phyloP scores from a whole-genome alignment of 2,113 vertebrate species.

The Paralichthys olivaceus region DNA sequence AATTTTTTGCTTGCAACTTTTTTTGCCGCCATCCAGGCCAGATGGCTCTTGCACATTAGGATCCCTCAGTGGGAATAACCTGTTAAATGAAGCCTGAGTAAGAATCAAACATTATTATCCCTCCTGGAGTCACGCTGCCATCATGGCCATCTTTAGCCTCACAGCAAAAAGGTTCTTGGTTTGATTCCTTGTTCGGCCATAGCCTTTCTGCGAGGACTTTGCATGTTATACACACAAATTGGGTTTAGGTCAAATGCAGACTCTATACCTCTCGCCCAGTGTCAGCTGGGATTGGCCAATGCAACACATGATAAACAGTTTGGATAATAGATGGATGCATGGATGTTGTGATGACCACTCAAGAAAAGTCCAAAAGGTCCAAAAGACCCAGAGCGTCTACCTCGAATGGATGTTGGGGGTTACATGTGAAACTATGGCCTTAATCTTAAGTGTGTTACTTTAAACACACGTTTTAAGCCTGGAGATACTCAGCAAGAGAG shows the following conservation, averaged over 20 bases:
- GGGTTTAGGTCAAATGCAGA: neutral
- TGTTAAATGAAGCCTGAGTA: neutral
- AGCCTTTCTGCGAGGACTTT: too few relatives aligned
- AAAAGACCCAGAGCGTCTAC: too few relatives aligned
- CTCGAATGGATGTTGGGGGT: too few relatives aligned
- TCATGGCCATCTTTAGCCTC: too few relatives aligned
- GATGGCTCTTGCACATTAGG: neutral
- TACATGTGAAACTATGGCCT: neutral
- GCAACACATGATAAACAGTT: too few relatives aligned
- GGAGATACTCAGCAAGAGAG: slow-evolving; percentile 23
- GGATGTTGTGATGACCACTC: neutral
- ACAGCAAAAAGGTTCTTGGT: too few relatives aligned
- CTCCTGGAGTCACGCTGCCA: neutral
- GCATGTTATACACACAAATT: too few relatives aligned
- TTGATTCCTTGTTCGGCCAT: too few relatives aligned
- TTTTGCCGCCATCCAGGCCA: neutral
- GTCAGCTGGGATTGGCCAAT: too few relatives aligned
- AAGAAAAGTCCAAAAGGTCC: too few relatives aligned
- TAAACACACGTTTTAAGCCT: neutral
- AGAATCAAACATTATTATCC: too few relatives aligned
- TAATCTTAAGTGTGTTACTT: neutral
- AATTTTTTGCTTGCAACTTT: neutral
- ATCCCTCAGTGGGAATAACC: neutral
- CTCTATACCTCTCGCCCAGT: neutral
- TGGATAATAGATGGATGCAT: too few relatives aligned